Percentiles rank a stretch among this genome's conserved stretches.
These are phyloP conservation scores for Hydropsyche tenuis DNA, from an alignment of 1,140 invertebrate genomes.

Conservation along the genomic window DNA sequence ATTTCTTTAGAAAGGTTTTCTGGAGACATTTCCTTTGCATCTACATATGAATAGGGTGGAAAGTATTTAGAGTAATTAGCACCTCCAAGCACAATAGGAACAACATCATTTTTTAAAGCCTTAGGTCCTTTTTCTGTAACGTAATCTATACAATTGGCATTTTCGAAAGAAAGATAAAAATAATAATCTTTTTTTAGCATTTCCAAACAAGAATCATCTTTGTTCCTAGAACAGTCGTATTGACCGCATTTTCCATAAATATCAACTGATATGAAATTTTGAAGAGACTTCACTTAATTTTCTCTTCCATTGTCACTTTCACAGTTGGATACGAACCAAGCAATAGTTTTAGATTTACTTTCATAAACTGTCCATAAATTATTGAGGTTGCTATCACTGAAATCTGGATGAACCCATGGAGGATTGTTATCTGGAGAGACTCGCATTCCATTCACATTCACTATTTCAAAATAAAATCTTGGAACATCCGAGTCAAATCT, in stretches of 20 bases:
- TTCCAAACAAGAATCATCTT: constrained; percentile 55
- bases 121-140: constrained; percentile 67
- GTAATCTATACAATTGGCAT: constrained; percentile 64
- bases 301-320: constrained; percentile 61
- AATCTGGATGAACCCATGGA: not conserved
- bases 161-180: constrained; percentile 72
- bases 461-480: constrained; percentile 59
- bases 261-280: constrained; percentile 67
- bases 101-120: constrained; percentile 53
- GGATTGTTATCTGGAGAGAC: constrained; percentile 50
- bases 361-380: constrained; percentile 32
- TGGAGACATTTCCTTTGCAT: constrained; percentile 63
- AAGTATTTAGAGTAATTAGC: constrained; percentile 64
- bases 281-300: constrained; percentile 62
- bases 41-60: constrained; percentile 65
- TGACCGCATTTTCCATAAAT: constrained; percentile 69
- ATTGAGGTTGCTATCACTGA: not conserved
- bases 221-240: constrained; percentile 51
- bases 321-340: constrained; percentile 72
- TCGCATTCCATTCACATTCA: constrained; percentile 50
- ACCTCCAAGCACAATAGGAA: constrained; percentile 67
- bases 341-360: constrained; percentile 55
- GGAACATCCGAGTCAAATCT: constrained; percentile 69
- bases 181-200: constrained; percentile 63
- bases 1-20: constrained; percentile 63